phyloP scores from a whole-genome alignment of 2,797 vertebrate species.

The Salarias fasciatus region DNA sequence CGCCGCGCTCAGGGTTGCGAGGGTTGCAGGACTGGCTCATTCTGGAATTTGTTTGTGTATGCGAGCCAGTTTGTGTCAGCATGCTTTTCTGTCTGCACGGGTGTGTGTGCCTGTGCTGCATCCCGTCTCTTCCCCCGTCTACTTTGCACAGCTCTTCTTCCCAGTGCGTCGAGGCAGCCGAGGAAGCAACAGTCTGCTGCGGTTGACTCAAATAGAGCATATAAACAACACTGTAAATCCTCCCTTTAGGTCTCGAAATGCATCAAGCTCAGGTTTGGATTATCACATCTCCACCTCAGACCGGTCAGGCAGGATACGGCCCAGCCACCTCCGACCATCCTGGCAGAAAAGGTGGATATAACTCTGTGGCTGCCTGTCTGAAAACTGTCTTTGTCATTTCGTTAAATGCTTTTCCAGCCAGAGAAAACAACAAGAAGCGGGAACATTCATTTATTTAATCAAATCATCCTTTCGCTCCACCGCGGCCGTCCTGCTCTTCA shows the following conservation, averaged over 20 bases:
- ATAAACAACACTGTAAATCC: conserved; percentile 83
- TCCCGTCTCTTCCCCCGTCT: conserved; percentile 26
- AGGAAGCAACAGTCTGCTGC: conserved; percentile 73
- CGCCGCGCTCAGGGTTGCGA: conserved; percentile 35
- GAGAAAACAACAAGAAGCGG: conserved; percentile 53
- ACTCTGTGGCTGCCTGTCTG: conserved; percentile 47
- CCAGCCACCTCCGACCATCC: conserved; percentile 50
- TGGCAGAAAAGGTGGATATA: conserved; percentile 48
- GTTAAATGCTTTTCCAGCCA: conserved; percentile 21
- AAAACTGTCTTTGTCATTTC: conserved; percentile 33
- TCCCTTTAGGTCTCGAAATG: conserved; percentile 63
- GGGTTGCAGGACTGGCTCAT: conserved; percentile 41
- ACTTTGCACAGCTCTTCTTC: conserved; percentile 37
- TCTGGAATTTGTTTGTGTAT: conserved; percentile 63
- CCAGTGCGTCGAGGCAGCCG: conserved; percentile 49
- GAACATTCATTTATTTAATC: conserved; percentile 53
- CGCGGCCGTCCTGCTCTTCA: conserved; percentile 52
- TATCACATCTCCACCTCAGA: conserved; percentile 57
- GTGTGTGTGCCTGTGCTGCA: conserved; percentile 4
- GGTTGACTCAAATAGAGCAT: conserved; percentile 65
- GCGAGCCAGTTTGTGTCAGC: conserved; percentile 21
- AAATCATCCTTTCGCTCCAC: conserved; percentile 47
- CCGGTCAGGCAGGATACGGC: conserved; percentile 58
- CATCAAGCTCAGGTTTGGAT: conserved; percentile 64
- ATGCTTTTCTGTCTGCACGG: conserved; percentile 26